These are phyloP conservation scores for Tetranychus piercei DNA, from an alignment of 2,888 invertebrate genomes.

Conservation along the genomic window DNA sequence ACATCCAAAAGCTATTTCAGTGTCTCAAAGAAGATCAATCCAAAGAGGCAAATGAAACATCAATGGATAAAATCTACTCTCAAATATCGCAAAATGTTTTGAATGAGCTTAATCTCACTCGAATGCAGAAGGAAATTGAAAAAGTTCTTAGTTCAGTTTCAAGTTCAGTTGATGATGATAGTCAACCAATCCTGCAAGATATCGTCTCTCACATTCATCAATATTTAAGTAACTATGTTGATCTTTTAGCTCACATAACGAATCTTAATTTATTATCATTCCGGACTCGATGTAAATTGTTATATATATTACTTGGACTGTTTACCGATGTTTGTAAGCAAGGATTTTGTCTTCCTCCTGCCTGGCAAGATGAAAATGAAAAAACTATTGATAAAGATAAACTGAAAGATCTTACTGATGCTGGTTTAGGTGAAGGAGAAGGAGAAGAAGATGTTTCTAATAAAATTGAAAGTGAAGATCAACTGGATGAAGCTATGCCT, in stretches of 20 bases:
- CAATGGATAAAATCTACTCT: background rate
- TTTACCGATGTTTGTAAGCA: constrained; percentile 63
- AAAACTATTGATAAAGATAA: constrained; percentile 34
- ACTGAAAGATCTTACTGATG: constrained; percentile 43
- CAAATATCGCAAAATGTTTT: background rate
- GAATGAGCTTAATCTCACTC: background rate
- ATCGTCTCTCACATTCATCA: background rate
- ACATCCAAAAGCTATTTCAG: background rate
- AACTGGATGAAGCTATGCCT: constrained; percentile 68
- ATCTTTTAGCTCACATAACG: background rate
- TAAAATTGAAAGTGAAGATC: constrained; percentile 66
- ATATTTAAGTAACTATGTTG: background rate
- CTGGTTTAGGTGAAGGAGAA: constrained; percentile 78
- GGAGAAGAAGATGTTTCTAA: constrained; percentile 90
- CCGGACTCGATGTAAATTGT: constrained; percentile 13
- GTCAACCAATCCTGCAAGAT: background rate
- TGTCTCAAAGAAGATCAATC: background rate
- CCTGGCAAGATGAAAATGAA: constrained; percentile 44
- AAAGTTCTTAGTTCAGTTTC: background rate
- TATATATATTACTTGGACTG: constrained; percentile 49
- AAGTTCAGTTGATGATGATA: background rate
- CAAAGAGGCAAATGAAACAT: background rate
- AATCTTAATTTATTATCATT: background rate
- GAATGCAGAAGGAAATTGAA: background rate
- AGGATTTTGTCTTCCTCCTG: constrained; percentile 84